Evolutionary conservation across 2,113 vertebrate species (phyloP).

Genomic region (Cygnus buccinator): DNA sequence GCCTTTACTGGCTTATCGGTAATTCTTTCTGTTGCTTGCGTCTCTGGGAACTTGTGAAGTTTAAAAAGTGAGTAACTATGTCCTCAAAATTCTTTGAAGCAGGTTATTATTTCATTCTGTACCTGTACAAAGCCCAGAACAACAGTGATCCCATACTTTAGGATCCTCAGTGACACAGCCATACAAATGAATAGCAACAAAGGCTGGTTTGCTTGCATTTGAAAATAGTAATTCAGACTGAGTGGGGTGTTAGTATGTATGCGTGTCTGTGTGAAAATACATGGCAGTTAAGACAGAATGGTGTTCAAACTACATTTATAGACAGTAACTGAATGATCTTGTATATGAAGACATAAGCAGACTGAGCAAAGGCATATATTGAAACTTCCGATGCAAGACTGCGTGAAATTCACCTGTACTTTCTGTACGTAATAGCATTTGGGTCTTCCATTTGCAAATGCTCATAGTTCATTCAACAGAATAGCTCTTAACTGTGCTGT

Average conservation of each 20-base stretch:
- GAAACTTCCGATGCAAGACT: neutral
- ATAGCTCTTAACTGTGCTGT: neutral
- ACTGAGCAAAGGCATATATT: neutral
- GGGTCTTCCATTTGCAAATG: neutral
- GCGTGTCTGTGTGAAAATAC: neutral
- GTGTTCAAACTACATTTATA: neutral
- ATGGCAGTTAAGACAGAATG: neutral
- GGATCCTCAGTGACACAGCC: neutral
- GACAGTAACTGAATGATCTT: neutral
- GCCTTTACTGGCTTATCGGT: neutral
- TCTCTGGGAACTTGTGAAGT: neutral
- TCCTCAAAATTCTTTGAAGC: neutral
- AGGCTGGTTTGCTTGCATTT: neutral
- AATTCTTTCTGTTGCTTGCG: neutral
- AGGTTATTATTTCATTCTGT: neutral
- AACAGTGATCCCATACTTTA: neutral
- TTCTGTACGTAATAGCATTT: neutral
- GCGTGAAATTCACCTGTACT: neutral
- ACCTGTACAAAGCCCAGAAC: neutral
- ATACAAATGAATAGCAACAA: neutral
- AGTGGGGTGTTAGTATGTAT: neutral
- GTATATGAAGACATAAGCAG: neutral
- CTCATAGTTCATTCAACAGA: neutral
- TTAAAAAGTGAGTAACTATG: neutral
- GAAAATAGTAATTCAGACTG: neutral